Evolutionary conservation across 92 coral and sea anemone species (phyloP).

Genomic region (Palythoa heliodiscus): DNA sequence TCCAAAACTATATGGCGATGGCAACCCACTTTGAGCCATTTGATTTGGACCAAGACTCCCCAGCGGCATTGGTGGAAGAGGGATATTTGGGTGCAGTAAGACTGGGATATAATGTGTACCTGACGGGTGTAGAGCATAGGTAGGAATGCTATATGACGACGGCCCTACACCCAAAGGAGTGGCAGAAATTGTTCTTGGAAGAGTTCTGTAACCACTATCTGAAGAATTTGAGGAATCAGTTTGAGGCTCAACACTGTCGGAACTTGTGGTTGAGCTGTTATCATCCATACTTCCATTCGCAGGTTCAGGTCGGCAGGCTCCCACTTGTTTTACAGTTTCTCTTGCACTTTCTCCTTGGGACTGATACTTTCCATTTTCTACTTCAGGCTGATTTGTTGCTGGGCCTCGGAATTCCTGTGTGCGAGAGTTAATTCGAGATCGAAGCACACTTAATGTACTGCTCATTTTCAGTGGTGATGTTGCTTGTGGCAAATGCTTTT

Average conservation of each 20-base stretch:
- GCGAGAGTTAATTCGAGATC: constrained; percentile 37
- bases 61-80: constrained; percentile 55
- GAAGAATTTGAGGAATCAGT: constrained; percentile 34
- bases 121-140: constrained; percentile 84
- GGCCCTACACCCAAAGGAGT: constrained; percentile 40
- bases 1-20: constrained; percentile 19
- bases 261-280: constrained; percentile 29
- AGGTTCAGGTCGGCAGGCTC: not conserved
- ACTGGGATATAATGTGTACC: constrained; percentile 92
- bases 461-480: constrained; percentile 10
- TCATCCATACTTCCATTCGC: not conserved
- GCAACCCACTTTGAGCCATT: constrained; percentile 20
- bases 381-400: not conserved
- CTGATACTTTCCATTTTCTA: not conserved
- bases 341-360: not conserved
- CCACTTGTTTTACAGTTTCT: not conserved
- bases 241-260: constrained; percentile 28
- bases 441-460: constrained; percentile 18
- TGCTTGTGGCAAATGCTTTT: not conserved
- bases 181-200: constrained; percentile 18
- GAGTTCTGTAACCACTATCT: constrained; percentile 37
- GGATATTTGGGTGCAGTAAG: constrained; percentile 72
- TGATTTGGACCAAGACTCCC: constrained; percentile 21
- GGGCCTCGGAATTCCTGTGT: constrained; percentile 28
- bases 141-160: constrained; percentile 70